Conservation (phyloP, 1,140 invertebrate species). For the Zophobas atratus region DNA sequence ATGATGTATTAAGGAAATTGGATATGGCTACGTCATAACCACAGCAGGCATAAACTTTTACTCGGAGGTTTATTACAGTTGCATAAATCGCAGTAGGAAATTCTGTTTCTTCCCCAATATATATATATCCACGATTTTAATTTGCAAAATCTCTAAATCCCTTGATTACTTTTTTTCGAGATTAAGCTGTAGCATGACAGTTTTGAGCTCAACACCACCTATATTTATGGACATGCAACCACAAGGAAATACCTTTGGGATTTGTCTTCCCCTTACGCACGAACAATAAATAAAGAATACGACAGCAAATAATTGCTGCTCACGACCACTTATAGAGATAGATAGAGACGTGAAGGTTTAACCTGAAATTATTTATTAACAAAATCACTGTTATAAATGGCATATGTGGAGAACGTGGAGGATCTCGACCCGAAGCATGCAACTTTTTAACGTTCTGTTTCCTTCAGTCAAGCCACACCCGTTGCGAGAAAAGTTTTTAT, state of each 20-base stretch:
- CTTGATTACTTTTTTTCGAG: slow-evolving; percentile 18
- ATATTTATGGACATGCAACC: slow-evolving; percentile 43
- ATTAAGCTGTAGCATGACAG: slow-evolving; percentile 40
- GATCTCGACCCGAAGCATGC: not conserved
- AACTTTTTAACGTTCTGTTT: too few relatives aligned
- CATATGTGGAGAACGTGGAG: not conserved
- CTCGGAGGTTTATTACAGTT: not conserved
- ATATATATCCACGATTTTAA: not conserved
- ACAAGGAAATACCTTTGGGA: slow-evolving; percentile 32
- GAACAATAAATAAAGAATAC: slow-evolving; percentile 44
- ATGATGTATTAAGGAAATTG: slow-evolving; percentile 33
- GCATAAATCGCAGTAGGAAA: not conserved
- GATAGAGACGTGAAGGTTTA: slow-evolving; percentile 31
- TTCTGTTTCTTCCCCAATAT: not conserved
- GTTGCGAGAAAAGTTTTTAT: not conserved
- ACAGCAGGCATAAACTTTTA: slow-evolving; percentile 21
- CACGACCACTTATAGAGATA: slow-evolving; percentile 38
- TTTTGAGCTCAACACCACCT: slow-evolving; percentile 41
- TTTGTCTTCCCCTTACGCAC: slow-evolving; percentile 33
- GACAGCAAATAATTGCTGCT: slow-evolving; percentile 48
- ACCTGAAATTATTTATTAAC: slow-evolving; percentile 27
- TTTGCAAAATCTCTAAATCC: slow-evolving; percentile 14
- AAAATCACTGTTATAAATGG: not conserved
- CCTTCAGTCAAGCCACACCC: too few relatives aligned
- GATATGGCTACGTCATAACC: slow-evolving; percentile 4